Conservation (phyloP, 2,888 invertebrate genomes). For the Orgyia antiqua region DNA sequence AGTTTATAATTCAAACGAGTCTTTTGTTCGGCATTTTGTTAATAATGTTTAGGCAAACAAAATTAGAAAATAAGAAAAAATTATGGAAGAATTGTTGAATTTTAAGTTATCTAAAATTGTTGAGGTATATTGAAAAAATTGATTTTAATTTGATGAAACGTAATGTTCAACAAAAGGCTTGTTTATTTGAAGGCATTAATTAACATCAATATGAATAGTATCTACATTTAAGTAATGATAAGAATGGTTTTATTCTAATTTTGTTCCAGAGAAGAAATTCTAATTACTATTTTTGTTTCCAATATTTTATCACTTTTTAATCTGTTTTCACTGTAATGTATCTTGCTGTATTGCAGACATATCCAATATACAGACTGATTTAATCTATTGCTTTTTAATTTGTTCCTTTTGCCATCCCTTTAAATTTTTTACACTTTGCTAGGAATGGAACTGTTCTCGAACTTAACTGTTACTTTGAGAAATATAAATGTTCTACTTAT, state of each 20-base stretch:
- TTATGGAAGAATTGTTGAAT: constrained; percentile 71
- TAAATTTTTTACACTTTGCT: too few relatives aligned
- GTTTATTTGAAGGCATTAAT: constrained; percentile 73
- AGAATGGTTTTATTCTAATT: constrained; percentile 75
- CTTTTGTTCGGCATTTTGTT: constrained; percentile 72
- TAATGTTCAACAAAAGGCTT: constrained; percentile 68
- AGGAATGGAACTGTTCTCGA: too few relatives aligned
- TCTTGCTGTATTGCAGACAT: constrained; percentile 80
- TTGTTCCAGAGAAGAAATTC: constrained; percentile 76
- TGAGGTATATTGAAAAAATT: constrained; percentile 66
- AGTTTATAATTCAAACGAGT: constrained; percentile 71
- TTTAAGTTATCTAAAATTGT: constrained; percentile 74
- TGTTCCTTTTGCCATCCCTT: background rate
- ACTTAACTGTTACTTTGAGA: too few relatives aligned
- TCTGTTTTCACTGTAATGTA: constrained; percentile 77
- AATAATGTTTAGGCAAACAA: constrained; percentile 72
- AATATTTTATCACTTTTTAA: constrained; percentile 77
- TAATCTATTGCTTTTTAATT: constrained; percentile 49
- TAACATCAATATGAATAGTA: constrained; percentile 73
- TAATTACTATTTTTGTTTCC: constrained; percentile 78
- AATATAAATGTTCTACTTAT: too few relatives aligned
- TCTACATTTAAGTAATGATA: constrained; percentile 70
- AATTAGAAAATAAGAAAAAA: constrained; percentile 72
- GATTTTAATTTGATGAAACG: constrained; percentile 61
- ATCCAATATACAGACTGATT: constrained; percentile 80